Base-by-base conservation (phyloP, 92 coral and sea anemone genomes). In the Paragorgia papillata region DNA sequence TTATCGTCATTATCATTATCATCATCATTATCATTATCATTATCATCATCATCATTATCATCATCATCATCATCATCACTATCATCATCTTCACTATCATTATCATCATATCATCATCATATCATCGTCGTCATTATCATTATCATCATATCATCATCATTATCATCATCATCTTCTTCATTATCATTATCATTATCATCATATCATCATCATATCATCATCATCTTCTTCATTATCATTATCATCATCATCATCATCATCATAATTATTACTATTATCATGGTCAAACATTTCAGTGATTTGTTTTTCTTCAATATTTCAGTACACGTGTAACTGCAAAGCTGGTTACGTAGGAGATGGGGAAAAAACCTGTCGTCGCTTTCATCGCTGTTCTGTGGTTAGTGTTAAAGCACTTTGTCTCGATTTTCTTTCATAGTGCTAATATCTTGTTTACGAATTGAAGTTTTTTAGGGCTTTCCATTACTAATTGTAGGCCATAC, bases 311-410 rank as follows among this genome's bases (percentile, higher is more conserved):
- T 21, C 22, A 1, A 28, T 65, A 31, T 51, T 69, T 1, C 69
- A 92, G 97, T 41, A 87, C 7, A 69, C 48, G 28, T 92, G 97
- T 75, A 43, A 51, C 24, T 92, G 97, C 66, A 83, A 88, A 55
- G 61, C 82, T 21, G 97, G 88, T 40, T 92, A 75, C 60, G 73
- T 87, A 48, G 97, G 97, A 8, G 79, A 92, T 59, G 97, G 97
- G 28, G 21, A 56, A 7, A 80, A 60, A 0, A 51, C 76, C 33
- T 92, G 97, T 73, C 46, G 57, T 13, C 81, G 63, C 7, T 35
- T 85, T 1, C 75, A 90, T 56, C 97, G 96, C 26, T 92, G 97
- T 61, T 43, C 50, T 8, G 18, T 67, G 75, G 97, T 92, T 64
- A 73, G 94, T 85, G 9, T 24, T 13, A 56, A 27, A 0, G 51